Percentiles rank a stretch among this genome's conserved stretches.
These are phyloP conservation scores for Drosophila leontia DNA, from an alignment of 1,140 invertebrate species.

Conservation along the genomic window DNA sequence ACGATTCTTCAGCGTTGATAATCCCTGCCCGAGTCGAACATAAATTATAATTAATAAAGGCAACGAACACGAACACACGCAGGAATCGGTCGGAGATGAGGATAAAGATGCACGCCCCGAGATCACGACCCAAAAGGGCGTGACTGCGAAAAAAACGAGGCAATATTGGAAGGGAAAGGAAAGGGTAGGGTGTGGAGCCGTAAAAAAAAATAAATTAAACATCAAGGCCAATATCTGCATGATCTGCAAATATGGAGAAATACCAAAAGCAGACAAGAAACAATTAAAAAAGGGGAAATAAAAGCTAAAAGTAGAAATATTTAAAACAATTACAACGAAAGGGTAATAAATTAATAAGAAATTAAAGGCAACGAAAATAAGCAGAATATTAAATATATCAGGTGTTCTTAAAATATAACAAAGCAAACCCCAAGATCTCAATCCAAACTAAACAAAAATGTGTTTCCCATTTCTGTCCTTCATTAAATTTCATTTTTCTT, in stretches of 20 bases:
- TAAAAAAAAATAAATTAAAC: conserved; percentile 34
- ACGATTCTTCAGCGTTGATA: conserved; percentile 49
- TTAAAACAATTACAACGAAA: not conserved
- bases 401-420: not conserved
- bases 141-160: conserved; percentile 38
- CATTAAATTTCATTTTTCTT: conserved; percentile 56
- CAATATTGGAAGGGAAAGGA: conserved; percentile 20
- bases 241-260: conserved; percentile 30
- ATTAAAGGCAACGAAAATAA: not conserved
- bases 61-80: conserved; percentile 30
- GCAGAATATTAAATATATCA: not conserved
- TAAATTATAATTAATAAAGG: conserved; percentile 81
- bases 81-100: not conserved
- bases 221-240: conserved; percentile 33
- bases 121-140: conserved; percentile 63
- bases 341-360: too few species aligned
- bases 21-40: conserved; percentile 62
- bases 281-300: conserved; percentile 1
- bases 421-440: not conserved
- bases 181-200: conserved; percentile 7
- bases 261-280: conserved; percentile 8
- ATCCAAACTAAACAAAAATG: conserved; percentile 6
- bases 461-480: conserved; percentile 59
- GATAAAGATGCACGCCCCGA: conserved; percentile 25
- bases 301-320: not conserved